Percentiles rank a stretch among this genome's conserved stretches.
These are phyloP conservation scores for Henricia sp. DNA, from an alignment of 53 echinoderm and acorn worm species.

Conservation along the genomic window DNA sequence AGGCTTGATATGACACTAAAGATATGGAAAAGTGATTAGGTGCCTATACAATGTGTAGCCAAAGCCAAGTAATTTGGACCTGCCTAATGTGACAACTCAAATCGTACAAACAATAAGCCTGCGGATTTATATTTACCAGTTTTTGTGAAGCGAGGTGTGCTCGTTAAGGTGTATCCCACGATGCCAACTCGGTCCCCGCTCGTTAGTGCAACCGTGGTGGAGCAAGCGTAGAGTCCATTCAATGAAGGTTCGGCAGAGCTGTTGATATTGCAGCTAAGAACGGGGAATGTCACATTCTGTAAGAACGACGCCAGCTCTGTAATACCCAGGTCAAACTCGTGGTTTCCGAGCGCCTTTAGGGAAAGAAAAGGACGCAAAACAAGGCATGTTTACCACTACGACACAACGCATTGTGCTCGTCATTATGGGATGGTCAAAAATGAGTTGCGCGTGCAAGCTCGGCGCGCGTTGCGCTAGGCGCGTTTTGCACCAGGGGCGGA, in stretches of 20 bases:
- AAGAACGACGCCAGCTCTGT: slow-evolving; percentile 71
- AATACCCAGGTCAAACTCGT: slow-evolving; percentile 93
- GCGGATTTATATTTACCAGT: slow-evolving; percentile 60
- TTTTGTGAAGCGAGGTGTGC: slow-evolving; percentile 71
- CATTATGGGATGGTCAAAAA: no score
- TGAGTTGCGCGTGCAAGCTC: no score
- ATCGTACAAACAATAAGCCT: no score
- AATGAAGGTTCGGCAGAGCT: slow-evolving; percentile 75
- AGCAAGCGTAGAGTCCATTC: slow-evolving; percentile 68
- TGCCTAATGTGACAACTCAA: no score
- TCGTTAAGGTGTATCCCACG: slow-evolving; percentile 79
- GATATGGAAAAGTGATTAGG: no score
- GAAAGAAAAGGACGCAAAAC: not conserved
- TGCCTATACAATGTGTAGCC: no score
- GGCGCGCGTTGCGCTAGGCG: no score
- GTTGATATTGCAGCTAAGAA: slow-evolving; percentile 91
- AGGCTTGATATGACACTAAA: no score
- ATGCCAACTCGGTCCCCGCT: slow-evolving; percentile 76
- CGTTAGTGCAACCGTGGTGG: slow-evolving; percentile 52
- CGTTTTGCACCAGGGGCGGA: no score
- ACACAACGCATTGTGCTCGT: no score
- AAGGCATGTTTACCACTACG: no score
- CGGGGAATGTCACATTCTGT: slow-evolving; percentile 82
- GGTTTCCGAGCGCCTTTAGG: slow-evolving; percentile 85
- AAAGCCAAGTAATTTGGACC: no score